phyloP scores from a whole-genome alignment of 2,113 vertebrate genomes.

The Grantiella picta region DNA sequence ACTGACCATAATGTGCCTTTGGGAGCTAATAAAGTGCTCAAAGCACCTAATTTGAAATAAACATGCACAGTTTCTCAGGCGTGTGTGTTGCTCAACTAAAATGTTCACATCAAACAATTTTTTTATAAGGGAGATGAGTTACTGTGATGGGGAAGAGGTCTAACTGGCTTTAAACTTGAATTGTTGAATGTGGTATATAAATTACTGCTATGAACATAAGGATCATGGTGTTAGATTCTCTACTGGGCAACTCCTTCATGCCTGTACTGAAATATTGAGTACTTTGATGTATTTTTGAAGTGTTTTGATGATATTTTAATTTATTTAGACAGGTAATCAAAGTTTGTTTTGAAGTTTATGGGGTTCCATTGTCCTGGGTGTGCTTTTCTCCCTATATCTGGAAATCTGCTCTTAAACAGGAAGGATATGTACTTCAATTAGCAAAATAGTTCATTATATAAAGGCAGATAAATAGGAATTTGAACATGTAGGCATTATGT shows the following conservation, averaged over 20 bases:
- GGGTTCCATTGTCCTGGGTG: neutral
- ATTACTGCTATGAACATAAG: neutral
- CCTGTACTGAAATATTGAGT: neutral
- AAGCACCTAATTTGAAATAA: neutral
- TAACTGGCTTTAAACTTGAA: neutral
- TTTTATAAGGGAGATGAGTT: neutral
- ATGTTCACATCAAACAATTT: neutral
- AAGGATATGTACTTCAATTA: neutral
- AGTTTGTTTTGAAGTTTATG: neutral
- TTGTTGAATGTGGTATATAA: neutral
- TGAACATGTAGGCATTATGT: neutral
- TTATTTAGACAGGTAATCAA: neutral
- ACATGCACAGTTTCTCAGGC: neutral
- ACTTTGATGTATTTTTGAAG: neutral
- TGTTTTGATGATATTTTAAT: neutral
- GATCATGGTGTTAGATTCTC: neutral
- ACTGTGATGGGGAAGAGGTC: neutral
- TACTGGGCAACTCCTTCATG: neutral
- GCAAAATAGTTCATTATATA: neutral
- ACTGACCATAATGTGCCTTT: neutral
- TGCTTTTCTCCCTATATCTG: neutral
- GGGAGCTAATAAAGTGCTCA: neutral
- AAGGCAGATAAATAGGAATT: conserved; percentile 17
- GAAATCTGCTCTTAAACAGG: neutral
- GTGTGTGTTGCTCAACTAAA: neutral